Conservation (phyloP, 2,797 vertebrate species). For the Delichon dasypus region DNA sequence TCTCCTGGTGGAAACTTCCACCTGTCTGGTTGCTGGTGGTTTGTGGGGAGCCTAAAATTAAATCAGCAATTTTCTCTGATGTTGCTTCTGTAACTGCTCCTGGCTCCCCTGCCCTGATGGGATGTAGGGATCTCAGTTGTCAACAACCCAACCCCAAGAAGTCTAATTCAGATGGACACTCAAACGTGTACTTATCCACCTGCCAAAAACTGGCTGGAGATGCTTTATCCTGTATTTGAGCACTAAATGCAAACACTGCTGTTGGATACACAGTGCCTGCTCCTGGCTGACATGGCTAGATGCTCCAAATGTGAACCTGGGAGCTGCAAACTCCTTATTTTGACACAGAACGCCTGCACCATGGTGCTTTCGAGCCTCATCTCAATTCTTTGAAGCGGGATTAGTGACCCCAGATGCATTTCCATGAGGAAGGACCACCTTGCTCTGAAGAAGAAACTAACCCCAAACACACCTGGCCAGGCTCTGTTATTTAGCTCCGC, state of each 20-base stretch:
- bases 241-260: background rate
- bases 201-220: background rate
- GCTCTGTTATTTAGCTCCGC: background rate
- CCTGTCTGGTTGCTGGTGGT: background rate
- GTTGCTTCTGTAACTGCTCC: background rate
- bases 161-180: background rate
- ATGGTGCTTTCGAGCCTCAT: rapidly evolving
- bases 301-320: rapidly evolving
- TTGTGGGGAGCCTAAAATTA: background rate
- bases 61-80: background rate
- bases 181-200: background rate
- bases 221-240: background rate
- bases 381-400: background rate
- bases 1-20: background rate
- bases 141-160: too few relatives aligned
- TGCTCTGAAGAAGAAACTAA: background rate
- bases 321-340: background rate
- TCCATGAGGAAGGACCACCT: background rate
- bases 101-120: rapidly evolving
- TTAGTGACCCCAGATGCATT: background rate
- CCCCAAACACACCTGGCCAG: background rate
- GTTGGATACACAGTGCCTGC: background rate
- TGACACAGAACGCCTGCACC: rapidly evolving
- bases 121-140: background rate
- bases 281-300: rapidly evolving